Evolutionary conservation across 2,888 invertebrate species (phyloP), one percentile per base, ranked within the genome.

Genomic region (Congeria kusceri): DNA sequence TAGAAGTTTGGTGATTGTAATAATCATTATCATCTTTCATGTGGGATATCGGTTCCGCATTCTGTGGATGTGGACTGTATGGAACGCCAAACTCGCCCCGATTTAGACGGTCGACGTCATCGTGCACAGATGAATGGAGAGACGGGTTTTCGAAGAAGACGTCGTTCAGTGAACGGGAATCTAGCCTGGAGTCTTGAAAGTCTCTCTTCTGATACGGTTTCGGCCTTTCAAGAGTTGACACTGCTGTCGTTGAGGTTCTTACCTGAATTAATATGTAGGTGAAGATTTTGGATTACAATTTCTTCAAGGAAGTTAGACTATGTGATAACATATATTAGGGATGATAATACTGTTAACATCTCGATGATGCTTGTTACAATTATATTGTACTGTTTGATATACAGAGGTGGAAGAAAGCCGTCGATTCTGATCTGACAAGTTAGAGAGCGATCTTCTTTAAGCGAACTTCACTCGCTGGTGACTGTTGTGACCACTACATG

Each of bases 111-210:
- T 65, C 62, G 23, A n/a, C 44, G 47, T 70, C 58, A 28, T 71
- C 67, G n/a, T 64, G 53, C 39, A 71, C 29, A 7, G 53, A 71
- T 49, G 47, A 46, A 18, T 49, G 61, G 9, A 23, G n/a, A 0
- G n/a, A 13, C 13, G 56, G 46, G 20, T 25, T 29, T 0, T 53
- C 32, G 25, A 66, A 32, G 49, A 77, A 82, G 3, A 76, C 82
- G 56, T 78, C 78, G 57, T 82, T 75, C 20, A 75, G 65, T 57
- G 68, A 78, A n/a, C 56, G 61, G 46, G 78, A 76, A 20, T 71
- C 65, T n/a, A 68, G 63, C 44, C 77, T 56, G 23, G 59, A 56
- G 1, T 47, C 64, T 13, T 53, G 29, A 29, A 29, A 59, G n/a
- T 71, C 58, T 18, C 63, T 70, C 18, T 39, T 63, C 11, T 44